phyloP scores from a whole-genome alignment of 1,140 invertebrate genomes.

The Mesaphorura yosii region DNA sequence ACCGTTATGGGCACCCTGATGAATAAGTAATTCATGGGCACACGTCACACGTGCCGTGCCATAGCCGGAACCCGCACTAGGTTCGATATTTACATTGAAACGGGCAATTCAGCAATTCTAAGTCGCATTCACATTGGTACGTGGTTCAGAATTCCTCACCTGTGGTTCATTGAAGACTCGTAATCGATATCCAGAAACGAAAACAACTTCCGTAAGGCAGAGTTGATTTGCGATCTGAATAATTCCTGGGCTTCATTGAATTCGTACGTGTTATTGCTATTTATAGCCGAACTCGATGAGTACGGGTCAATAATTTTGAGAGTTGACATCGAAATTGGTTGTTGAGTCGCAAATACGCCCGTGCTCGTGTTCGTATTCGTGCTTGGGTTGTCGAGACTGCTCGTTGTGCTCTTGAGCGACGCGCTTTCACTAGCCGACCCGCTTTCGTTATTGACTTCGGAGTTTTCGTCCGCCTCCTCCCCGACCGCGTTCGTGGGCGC shows the following conservation, averaged over 20 bases:
- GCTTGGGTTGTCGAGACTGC: background rate
- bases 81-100: no score
- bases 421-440: no score
- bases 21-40: no score
- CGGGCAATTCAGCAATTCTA: no score
- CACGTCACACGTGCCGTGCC: no score
- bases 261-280: no score
- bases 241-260: constrained; percentile 59
- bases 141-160: no score
- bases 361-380: background rate
- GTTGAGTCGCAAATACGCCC: no score
- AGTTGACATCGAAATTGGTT: background rate
- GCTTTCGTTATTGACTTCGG: background rate
- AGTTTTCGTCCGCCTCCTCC: constrained; percentile 11
- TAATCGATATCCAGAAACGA: constrained; percentile 62
- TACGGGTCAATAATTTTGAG: background rate
- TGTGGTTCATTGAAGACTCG: constrained; percentile 54
- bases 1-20: no score
- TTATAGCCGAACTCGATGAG: no score
- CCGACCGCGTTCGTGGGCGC: background rate
- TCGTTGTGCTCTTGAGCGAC: background rate
- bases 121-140: no score
- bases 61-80: no score
- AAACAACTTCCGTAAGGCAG: constrained; percentile 57
- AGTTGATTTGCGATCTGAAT: constrained; percentile 60